Evolutionary conservation across 2,888 invertebrate genomes (phyloP).

Genomic region (Sinodicranocentrus sp.): DNA sequence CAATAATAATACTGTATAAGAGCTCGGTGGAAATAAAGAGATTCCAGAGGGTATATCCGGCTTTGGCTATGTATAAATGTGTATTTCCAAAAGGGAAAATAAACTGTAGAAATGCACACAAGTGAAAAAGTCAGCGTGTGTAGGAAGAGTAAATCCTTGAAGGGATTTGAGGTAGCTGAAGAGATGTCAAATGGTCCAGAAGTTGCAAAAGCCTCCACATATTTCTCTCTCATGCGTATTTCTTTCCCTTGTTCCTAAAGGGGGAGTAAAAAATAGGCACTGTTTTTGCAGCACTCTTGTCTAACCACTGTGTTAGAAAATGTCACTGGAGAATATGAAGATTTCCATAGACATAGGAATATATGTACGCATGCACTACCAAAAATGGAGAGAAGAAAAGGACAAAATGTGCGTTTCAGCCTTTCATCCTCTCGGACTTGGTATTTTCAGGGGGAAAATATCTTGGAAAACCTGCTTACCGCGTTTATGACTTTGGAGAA

Average conservation of each 20-base stretch:
- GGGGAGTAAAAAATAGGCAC: no score
- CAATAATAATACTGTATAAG: neutral
- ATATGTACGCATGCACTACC: neutral
- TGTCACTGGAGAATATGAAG: slow-evolving; percentile 2
- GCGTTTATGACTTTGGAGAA: slow-evolving; percentile 55
- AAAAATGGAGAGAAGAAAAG: slow-evolving; percentile 9
- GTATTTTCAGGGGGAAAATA: slow-evolving; percentile 40
- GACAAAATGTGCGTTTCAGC: slow-evolving; percentile 31
- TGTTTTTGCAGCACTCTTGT: neutral
- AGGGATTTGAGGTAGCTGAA: slow-evolving; percentile 76
- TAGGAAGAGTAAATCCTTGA: slow-evolving; percentile 74
- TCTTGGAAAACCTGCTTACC: slow-evolving; percentile 63
- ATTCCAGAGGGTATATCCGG: neutral
- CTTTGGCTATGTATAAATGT: neutral
- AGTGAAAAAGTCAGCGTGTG: slow-evolving; percentile 73
- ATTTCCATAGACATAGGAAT: neutral
- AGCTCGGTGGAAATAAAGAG: neutral
- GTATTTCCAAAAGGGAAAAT: neutral
- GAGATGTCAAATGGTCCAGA: slow-evolving; percentile 77
- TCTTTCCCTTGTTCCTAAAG: slow-evolving; percentile 20
- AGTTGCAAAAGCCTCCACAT: slow-evolving; percentile 70
- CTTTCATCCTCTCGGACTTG: slow-evolving; percentile 12
- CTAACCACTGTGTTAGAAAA: slow-evolving; percentile 17
- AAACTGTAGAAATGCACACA: slow-evolving; percentile 61
- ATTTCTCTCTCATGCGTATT: slow-evolving; percentile 26